phyloP scores from a whole-genome alignment of 2,797 vertebrate genomes.

The Smutsia gigantea region DNA sequence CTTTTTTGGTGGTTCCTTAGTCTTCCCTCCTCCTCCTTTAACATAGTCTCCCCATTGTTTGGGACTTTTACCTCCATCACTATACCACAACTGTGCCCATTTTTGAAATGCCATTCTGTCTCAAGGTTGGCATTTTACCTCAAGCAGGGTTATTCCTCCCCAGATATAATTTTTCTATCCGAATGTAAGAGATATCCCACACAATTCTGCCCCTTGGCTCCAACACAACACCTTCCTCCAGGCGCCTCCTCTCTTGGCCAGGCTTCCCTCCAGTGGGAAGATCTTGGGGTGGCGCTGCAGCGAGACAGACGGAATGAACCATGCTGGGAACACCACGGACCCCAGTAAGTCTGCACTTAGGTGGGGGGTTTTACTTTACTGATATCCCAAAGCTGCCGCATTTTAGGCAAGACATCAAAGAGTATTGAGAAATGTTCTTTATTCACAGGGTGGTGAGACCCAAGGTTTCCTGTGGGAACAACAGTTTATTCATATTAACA shows the following conservation, averaged over 20 bases:
- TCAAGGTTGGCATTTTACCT: background rate
- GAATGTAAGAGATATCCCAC: background rate
- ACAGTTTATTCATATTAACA: background rate
- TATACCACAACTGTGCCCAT: background rate
- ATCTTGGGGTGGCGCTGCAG: background rate
- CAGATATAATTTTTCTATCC: background rate
- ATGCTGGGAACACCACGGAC: background rate
- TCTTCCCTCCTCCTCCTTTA: background rate
- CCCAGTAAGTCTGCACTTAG: too few relatives aligned
- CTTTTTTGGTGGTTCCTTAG: background rate
- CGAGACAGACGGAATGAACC: background rate
- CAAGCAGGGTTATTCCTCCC: background rate
- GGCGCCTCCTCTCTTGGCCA: background rate
- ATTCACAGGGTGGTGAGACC: background rate
- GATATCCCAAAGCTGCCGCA: background rate
- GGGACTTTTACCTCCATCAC: background rate
- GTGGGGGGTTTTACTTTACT: background rate
- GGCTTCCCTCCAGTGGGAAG: background rate
- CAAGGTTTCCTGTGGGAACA: background rate
- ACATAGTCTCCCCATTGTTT: background rate
- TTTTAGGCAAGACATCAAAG: conserved; percentile 56
- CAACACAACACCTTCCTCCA: background rate
- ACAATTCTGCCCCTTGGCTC: background rate
- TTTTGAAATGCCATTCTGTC: background rate
- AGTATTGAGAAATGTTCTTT: conserved; percentile 49